Conservation (phyloP, 2,888 invertebrate species). For the Papilio demoleus region DNA sequence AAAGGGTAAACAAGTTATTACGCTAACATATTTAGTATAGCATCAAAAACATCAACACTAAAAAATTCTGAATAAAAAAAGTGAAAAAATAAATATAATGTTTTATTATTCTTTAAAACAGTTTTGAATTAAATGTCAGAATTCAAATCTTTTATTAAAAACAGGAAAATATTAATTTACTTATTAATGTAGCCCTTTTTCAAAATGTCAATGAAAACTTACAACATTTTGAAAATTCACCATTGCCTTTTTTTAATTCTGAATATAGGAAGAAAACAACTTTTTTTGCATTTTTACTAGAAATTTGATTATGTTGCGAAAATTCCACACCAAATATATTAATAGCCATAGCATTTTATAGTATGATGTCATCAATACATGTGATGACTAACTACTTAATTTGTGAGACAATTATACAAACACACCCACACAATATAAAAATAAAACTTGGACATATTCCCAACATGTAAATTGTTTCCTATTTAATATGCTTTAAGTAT, state of each 20-base stretch:
- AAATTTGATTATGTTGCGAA: background rate
- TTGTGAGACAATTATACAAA: constrained; percentile 34
- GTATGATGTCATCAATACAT: constrained; percentile 33
- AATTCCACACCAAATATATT: background rate
- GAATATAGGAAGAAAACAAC: too few species aligned
- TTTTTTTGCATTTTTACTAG: background rate
- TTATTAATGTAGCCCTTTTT: too few species aligned
- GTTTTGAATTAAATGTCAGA: background rate
- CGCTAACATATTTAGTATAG: too few species aligned
- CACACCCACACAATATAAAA: constrained; percentile 29
- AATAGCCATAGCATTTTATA: constrained; percentile 10
- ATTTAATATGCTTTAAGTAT: background rate
- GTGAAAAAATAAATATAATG: too few species aligned
- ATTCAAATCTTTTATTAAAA: background rate
- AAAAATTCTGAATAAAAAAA: too few species aligned
- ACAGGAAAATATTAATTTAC: constrained; percentile 1
- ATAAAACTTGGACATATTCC: constrained; percentile 16
- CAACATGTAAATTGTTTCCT: background rate
- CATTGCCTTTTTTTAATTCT: too few species aligned
- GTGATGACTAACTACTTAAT: constrained; percentile 24
- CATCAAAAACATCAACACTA: too few species aligned
- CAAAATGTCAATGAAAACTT: too few species aligned
- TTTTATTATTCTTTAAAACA: too few species aligned
- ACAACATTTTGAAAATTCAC: too few species aligned
- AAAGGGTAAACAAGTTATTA: too few species aligned